Percentiles rank a stretch among this genome's conserved stretches.
Evolutionary conservation across 2,888 invertebrate species (phyloP).

Genomic region (Sphinx pinastri): DNA sequence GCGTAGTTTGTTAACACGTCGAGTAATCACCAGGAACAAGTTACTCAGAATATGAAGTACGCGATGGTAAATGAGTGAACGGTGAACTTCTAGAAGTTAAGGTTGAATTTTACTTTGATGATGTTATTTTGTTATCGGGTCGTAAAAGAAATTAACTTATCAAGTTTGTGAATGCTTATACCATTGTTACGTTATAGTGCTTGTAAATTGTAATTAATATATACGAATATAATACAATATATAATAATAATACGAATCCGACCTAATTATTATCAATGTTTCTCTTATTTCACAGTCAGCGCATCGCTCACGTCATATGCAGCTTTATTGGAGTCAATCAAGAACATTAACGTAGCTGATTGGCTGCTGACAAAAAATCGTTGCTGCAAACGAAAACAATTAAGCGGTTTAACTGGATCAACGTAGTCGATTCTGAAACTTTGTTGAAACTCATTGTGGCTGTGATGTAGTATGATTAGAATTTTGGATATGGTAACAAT

Average conservation of each 20-base stretch:
- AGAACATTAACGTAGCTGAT: conserved; percentile 29
- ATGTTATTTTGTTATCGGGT: not conserved
- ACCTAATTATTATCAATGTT: too few relatives aligned
- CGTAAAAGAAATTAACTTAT: not conserved
- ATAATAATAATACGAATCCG: too few relatives aligned
- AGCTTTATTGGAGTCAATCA: not conserved
- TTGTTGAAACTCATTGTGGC: conserved; percentile 47
- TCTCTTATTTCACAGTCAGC: too few relatives aligned
- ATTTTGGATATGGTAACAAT: conserved; percentile 1
- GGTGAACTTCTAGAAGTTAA: conserved; percentile 7
- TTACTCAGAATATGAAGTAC: conserved; percentile 7
- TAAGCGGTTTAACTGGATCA: conserved; percentile 54
- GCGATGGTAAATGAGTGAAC: conserved; percentile 2
- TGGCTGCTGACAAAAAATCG: conserved; percentile 45
- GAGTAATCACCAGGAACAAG: conserved; percentile 19
- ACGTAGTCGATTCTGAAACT: conserved; percentile 46
- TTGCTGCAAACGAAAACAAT: conserved; percentile 55
- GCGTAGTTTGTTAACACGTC: conserved; percentile 17
- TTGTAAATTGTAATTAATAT: too few relatives aligned
- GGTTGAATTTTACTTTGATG: not conserved
- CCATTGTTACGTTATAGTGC: too few relatives aligned
- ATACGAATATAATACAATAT: too few relatives aligned
- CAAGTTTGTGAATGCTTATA: too few relatives aligned
- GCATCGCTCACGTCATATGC: too few relatives aligned
- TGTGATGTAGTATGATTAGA: not conserved